Evolutionary conservation across 30 jellyfish, hydroid and myxozoan species (phyloP).

Genomic region (Hydra vulgaris): DNA sequence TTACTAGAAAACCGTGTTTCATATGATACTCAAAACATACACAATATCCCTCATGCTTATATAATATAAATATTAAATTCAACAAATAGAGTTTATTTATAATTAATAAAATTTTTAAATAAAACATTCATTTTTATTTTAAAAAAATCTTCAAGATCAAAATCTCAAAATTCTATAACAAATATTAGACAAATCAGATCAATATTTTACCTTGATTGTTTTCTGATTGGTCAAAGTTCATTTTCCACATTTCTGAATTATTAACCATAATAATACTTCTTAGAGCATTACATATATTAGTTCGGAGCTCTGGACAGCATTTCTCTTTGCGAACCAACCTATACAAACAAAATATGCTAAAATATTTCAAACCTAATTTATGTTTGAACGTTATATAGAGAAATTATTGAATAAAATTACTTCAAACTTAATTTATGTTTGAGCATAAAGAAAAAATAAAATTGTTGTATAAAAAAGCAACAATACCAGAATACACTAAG

Average conservation of each 20-base stretch:
- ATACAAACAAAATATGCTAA: too few relatives aligned
- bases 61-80: too few relatives aligned
- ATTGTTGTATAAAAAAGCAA: neutral
- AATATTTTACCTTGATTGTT: neutral
- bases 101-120: too few relatives aligned
- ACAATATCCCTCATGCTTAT: too few relatives aligned
- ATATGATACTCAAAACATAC: too few relatives aligned
- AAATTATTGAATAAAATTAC: too few relatives aligned
- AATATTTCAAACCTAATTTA: too few relatives aligned
- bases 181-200: neutral
- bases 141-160: neutral
- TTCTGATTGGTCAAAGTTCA: neutral
- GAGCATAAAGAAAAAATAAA: too few relatives aligned
- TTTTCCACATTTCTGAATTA: neutral
- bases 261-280: neutral
- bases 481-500: neutral
- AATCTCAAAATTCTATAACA: neutral
- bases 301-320: neutral
- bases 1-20: too few relatives aligned
- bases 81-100: too few relatives aligned
- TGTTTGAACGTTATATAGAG: neutral
- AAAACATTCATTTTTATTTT: too few relatives aligned
- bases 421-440: too few relatives aligned
- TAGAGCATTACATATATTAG: neutral
- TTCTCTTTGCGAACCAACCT: neutral